Base-by-base conservation (phyloP, 2,797 vertebrate species). In the Limosa lapponica region DNA sequence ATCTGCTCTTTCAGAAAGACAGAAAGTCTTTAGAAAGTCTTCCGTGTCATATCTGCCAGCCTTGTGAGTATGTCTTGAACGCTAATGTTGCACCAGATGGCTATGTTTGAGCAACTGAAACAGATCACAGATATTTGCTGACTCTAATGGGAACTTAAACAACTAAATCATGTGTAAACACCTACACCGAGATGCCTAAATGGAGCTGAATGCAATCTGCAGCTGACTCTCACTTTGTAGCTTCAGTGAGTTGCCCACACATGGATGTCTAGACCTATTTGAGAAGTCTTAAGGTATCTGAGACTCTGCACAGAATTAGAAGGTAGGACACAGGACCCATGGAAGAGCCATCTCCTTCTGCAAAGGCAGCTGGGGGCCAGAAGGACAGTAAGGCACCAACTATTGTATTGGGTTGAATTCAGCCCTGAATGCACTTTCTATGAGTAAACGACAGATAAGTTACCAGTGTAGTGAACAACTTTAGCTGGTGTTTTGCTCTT, bases 31-130 rank as follows among this genome's bases (percentile, higher is more conserved):
- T 85, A 80, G 32, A 77, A 93, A 77, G 11, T 80, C 39, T 82
- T 79, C 20, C 28, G 36, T 72, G 39, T 27, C 30, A 8, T 75
- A 72, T 65, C 48, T 80, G 13, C 36, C 75, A 91, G 36, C 28
- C 24, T 82, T 55, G 13, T 37, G 37, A 84, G 23, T 48, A 18
- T 59, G n/a, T 55, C 64, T 90, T 55, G 36, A 90, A 44, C 8
- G 8, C 18, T 44, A 48, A 4, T 18, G 27, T 55, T 90, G 46
- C 44, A 71, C 48, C 85, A 90, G 67, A 88, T 90, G 75, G 79
- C n/a, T 87, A 18, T 41, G 4, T 44, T 88, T 84, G 92, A 94
- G 48, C 52, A 86, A 92, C 51, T 82, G 64, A 93, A 84, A 82
- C 48, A 80, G 91, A 55, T 28, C 59, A 58, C 79, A 74, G 48